phyloP scores from a whole-genome alignment of 2,888 invertebrate species.

The Lordiphosa andalusiaca region DNA sequence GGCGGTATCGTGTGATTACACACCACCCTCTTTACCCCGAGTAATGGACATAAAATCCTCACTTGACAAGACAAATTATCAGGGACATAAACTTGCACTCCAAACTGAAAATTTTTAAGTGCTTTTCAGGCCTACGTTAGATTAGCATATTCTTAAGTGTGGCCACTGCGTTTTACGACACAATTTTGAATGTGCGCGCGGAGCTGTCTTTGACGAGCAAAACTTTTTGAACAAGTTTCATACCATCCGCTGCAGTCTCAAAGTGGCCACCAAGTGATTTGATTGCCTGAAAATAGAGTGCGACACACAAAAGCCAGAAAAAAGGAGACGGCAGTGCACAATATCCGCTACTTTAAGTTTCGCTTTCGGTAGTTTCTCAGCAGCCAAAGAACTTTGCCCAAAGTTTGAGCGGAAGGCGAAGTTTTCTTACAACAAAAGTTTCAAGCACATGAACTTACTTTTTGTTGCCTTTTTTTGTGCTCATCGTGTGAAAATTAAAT shows the following conservation, averaged over 20 bases:
- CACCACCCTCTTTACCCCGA: too few species aligned
- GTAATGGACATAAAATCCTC: too few species aligned
- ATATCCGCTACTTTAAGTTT: slow-evolving; percentile 66
- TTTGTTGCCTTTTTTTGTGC: slow-evolving; percentile 15
- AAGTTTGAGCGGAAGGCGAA: slow-evolving; percentile 40
- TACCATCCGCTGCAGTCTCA: slow-evolving; percentile 8
- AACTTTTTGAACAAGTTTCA: slow-evolving; percentile 21
- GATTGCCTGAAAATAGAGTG: slow-evolving; percentile 44
- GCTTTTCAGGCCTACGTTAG: slow-evolving; percentile 24
- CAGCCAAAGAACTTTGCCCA: slow-evolving; percentile 44
- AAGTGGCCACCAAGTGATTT: slow-evolving; percentile 38
- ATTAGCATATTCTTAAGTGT: slow-evolving; percentile 51
- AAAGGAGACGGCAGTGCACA: slow-evolving; percentile 28
- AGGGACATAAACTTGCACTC: slow-evolving; percentile 48
- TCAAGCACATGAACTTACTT: slow-evolving; percentile 58
- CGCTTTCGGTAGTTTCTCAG: slow-evolving; percentile 20
- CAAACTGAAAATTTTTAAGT: slow-evolving; percentile 21
- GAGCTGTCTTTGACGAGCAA: neutral
- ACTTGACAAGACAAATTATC: slow-evolving; percentile 49
- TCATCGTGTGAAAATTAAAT: slow-evolving; percentile 67
- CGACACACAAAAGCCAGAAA: slow-evolving; percentile 3
- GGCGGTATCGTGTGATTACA: too few species aligned
- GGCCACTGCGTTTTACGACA: slow-evolving; percentile 32
- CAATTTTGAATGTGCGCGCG: slow-evolving; percentile 15
- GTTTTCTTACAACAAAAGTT: slow-evolving; percentile 58